phyloP scores from a whole-genome alignment of 2,113 vertebrate genomes.

The Daubentonia madagascariensis region DNA sequence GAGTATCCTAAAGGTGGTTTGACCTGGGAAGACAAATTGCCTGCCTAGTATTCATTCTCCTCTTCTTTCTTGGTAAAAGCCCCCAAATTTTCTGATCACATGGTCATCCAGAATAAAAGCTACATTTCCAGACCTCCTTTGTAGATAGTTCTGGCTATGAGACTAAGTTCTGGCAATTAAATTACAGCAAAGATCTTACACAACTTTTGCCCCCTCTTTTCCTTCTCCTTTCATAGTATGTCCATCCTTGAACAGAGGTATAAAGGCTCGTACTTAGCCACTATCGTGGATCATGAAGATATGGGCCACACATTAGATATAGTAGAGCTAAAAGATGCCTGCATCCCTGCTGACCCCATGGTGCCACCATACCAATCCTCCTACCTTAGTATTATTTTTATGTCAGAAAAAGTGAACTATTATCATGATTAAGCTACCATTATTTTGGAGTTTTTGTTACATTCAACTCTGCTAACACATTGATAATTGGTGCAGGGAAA shows the following conservation, averaged over 20 bases:
- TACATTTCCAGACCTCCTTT: background rate
- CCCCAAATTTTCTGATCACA: background rate
- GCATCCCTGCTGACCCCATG: too few species aligned
- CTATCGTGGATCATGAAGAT: background rate
- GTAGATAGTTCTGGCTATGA: background rate
- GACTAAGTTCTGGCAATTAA: background rate
- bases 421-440: background rate
- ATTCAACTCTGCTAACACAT: background rate
- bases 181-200: background rate
- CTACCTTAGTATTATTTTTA: background rate
- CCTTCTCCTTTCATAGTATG: background rate
- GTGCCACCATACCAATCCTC: background rate
- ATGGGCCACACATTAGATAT: background rate
- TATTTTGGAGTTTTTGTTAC: background rate
- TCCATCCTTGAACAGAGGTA: background rate
- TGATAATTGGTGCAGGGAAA: background rate
- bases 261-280: background rate
- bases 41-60: background rate
- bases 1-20: background rate
- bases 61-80: background rate
- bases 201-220: background rate
- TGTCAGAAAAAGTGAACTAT: background rate
- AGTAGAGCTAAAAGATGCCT: background rate
- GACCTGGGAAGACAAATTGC: background rate
- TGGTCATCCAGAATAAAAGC: background rate